Conservation (phyloP, 2,888 invertebrate genomes). For the Ornithoptera alexandrae region DNA sequence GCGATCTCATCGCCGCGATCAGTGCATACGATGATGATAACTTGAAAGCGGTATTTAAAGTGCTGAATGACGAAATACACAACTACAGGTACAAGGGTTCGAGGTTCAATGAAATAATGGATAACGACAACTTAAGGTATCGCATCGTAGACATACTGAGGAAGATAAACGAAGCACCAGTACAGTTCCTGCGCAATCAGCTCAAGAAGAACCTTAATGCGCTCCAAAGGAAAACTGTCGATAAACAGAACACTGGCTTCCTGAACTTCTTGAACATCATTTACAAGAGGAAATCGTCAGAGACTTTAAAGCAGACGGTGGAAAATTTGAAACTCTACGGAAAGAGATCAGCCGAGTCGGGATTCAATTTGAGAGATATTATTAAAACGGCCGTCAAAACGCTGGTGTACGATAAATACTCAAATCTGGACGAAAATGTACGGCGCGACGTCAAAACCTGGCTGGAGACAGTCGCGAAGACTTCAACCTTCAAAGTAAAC, state of each 20-base stretch:
- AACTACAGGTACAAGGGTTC: background rate
- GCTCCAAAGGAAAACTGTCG: background rate
- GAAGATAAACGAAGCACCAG: background rate
- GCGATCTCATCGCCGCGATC: conserved; percentile 7
- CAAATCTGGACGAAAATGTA: background rate
- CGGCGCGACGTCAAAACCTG: conserved; percentile 6
- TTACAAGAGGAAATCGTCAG: conserved; percentile 5
- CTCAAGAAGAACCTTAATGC: background rate
- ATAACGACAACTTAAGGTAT: background rate
- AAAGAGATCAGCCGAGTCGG: background rate
- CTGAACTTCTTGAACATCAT: conserved; percentile 18
- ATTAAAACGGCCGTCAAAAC: conserved; percentile 6
- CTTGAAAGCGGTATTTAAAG: conserved; percentile 8
- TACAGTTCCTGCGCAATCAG: background rate
- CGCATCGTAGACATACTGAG: background rate
- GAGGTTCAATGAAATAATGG: conserved; percentile 2
- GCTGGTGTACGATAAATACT: conserved; percentile 10
- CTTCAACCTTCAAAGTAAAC: background rate
- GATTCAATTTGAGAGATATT: conserved; percentile 6
- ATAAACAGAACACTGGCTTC: conserved; percentile 2
- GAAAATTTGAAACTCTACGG: conserved; percentile 10
- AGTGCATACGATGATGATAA: conserved; percentile 15
- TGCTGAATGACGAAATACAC: background rate
- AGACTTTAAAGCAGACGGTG: background rate
- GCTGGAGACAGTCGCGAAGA: conserved; percentile 1